Percentiles rank a stretch among this genome's conserved stretches.
These are phyloP conservation scores for Gymnorhina tibicen DNA, from an alignment of 2,113 vertebrate genomes.

Conservation along the genomic window DNA sequence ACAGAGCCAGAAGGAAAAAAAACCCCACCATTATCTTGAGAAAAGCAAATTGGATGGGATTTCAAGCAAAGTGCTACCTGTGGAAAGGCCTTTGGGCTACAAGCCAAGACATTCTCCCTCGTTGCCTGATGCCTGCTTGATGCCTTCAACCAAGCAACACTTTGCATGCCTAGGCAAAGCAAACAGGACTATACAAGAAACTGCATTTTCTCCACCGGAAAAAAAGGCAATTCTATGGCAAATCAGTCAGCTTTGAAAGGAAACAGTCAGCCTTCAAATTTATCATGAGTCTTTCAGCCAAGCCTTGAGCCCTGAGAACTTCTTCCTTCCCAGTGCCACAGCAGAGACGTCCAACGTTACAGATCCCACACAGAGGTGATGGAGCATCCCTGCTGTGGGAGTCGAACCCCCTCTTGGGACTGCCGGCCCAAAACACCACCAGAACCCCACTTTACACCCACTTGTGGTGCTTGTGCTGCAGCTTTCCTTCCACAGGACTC, in stretches of 20 bases:
- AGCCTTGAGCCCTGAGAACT: not conserved
- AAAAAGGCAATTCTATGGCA: not conserved
- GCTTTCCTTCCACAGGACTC: not conserved
- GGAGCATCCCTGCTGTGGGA: not conserved
- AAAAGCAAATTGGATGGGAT: not conserved
- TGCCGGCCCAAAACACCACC: not conserved
- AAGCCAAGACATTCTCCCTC: not conserved
- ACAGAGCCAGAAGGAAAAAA: not conserved
- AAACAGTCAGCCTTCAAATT: not conserved
- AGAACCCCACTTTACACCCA: accelerated
- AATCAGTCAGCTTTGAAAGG: not conserved
- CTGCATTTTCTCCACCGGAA: not conserved
- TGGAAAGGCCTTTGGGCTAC: not conserved
- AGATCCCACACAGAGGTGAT: not conserved
- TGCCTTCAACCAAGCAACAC: not conserved
- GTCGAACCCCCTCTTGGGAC: not conserved
- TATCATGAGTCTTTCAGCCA: not conserved
- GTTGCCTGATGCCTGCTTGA: not conserved
- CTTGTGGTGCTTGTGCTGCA: not conserved
- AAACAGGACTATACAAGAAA: not conserved
- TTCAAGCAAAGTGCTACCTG: not conserved
- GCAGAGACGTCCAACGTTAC: not conserved
- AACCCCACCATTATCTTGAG: not conserved
- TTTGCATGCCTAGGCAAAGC: not conserved
- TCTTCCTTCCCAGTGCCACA: not conserved